A percentile compares a stretch with the other conserved stretches of the same genome.
phyloP scores from a whole-genome alignment of 2,113 vertebrate genomes.

The Emydocephalus ijimae region DNA sequence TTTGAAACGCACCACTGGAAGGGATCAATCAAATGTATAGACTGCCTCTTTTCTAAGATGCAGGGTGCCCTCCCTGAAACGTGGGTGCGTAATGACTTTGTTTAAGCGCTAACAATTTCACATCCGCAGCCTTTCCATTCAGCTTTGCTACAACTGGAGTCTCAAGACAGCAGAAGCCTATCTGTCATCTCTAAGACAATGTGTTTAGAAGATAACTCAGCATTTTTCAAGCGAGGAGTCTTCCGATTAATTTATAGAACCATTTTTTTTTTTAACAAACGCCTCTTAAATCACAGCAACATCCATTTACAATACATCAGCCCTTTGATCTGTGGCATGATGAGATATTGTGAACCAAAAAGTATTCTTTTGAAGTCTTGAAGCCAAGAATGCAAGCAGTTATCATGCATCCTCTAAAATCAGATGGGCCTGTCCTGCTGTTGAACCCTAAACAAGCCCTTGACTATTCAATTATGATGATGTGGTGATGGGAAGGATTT shows the following conservation, averaged over 20 bases:
- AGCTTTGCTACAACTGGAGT: background rate
- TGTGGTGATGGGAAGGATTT: background rate
- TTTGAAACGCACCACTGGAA: no score
- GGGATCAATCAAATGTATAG: background rate
- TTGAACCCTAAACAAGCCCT: background rate
- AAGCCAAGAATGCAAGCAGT: background rate
- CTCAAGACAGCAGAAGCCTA: background rate
- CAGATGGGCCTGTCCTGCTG: background rate
- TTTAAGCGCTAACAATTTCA: background rate
- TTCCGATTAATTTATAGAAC: constrained; percentile 36
- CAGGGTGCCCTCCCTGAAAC: rapidly evolving
- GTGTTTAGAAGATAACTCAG: constrained; percentile 34
- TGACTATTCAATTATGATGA: background rate
- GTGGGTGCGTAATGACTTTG: background rate
- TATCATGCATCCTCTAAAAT: background rate
- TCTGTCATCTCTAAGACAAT: constrained; percentile 19
- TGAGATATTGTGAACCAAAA: background rate
- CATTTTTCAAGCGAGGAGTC: constrained; percentile 35
- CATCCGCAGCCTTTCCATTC: background rate
- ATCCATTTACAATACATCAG: constrained; percentile 19
- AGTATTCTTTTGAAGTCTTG: background rate
- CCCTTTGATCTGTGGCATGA: constrained; percentile 15
- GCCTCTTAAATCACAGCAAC: constrained; percentile 21
- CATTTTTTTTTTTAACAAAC: constrained; percentile 24
- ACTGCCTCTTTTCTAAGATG: no score